These are phyloP conservation scores for Carlito syrichta DNA, from an alignment of 2,113 vertebrate genomes.

Conservation along the genomic window DNA sequence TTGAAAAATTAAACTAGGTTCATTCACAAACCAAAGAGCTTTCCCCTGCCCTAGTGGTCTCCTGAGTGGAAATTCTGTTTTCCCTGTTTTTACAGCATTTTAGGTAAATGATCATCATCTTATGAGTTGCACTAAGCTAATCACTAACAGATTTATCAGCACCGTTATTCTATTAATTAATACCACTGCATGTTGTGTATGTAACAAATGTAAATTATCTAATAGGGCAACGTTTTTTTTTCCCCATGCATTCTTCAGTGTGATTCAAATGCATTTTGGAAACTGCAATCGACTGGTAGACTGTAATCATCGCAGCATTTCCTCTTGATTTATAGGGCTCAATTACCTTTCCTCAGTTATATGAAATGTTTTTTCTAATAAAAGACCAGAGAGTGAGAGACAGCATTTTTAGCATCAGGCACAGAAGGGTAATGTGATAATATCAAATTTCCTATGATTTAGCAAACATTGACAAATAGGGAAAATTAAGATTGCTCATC, in stretches of 20 bases:
- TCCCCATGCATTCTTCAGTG: background rate
- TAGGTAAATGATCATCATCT: constrained; percentile 73
- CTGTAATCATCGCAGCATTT: background rate
- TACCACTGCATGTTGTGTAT: constrained; percentile 66
- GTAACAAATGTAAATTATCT: constrained; percentile 68
- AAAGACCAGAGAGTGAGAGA: constrained; percentile 17
- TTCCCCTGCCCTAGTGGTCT: background rate
- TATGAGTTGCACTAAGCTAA: constrained; percentile 68
- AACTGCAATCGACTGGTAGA: background rate
- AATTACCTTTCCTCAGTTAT: constrained; percentile 34
- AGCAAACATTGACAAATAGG: constrained; percentile 50
- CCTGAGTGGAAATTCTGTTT: constrained; percentile 54
- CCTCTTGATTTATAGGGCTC: constrained; percentile 18
- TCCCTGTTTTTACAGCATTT: constrained; percentile 26
- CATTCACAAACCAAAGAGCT: background rate
- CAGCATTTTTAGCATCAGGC: constrained; percentile 43
- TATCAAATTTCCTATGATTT: constrained; percentile 25
- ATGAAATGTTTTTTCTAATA: constrained; percentile 55
- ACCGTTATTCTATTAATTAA: constrained; percentile 74
- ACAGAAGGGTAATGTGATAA: constrained; percentile 16
- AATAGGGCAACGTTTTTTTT: background rate
- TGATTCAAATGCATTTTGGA: background rate
- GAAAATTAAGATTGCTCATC: constrained; percentile 54
- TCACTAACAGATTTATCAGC: constrained; percentile 68
- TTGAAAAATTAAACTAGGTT: constrained; percentile 12